Base-by-base conservation (phyloP, 1,140 invertebrate species). In the Branchinecta lynchi region DNA sequence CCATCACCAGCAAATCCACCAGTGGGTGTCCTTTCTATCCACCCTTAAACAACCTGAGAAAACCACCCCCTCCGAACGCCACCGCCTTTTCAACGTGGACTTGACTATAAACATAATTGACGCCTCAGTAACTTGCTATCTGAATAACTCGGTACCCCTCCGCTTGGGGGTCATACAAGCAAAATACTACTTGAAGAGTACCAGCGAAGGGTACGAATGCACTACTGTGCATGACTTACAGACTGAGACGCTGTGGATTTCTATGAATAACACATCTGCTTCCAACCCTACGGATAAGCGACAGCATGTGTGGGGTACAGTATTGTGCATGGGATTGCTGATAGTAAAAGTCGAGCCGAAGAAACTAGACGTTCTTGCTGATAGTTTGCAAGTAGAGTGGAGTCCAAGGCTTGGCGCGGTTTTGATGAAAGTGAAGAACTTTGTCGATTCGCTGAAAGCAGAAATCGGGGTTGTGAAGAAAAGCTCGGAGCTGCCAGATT, bases 111-210 rank as follows among this genome's bases (percentile, higher is more conserved):
- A 60, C 12, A 60, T 60, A 60, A 6, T 60, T 15, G 51, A 60
- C 17, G 51, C 51, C 17, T 60, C 51, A 60, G 51, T 60, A 6
- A 60, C 51, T 2, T 60, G 51, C 17, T 60, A 60, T 20, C 12
- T 60, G 51, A 20, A 60, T 60, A 60, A 60, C 51, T 60, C 51
- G 2, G 51, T 60, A 15, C 51, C 51, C 51, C 51, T 60, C 51
- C 51, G 51, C 17, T 60, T 60, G 51, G 51, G 51, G 51, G 51
- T 20, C 17, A 60, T 60, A 12, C 51, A 60, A 60, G 51, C 51
- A 60, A 60, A 60, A 60, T 60, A 60, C 17, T 60, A 15, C 17
- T 15, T 60, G 51, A 60, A 60, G 17, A 60, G 17, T 12, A 15
- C 12, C 17, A 15, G 51, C 17, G 51, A 60, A 60, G 51, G 51